Conservation (phyloP, 2,888 invertebrate species). For the Microdon myrmicae region DNA sequence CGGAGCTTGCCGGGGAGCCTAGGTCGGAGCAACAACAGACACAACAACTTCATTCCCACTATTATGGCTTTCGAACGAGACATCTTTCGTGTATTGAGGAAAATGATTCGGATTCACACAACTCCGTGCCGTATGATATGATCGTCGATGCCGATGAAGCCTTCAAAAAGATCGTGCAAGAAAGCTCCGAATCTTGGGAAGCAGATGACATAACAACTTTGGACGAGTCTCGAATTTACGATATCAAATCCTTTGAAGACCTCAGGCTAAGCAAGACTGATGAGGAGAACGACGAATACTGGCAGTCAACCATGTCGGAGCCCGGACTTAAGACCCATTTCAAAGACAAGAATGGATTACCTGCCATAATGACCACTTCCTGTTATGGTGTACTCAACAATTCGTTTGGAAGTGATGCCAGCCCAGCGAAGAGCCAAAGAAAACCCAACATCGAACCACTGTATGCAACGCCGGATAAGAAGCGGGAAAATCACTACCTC, state of each 20-base stretch:
- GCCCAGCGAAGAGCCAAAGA: constrained; percentile 25
- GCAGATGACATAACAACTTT: constrained; percentile 62
- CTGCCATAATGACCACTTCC: constrained; percentile 66
- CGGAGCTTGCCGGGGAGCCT: constrained; percentile 48
- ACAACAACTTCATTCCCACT: constrained; percentile 52
- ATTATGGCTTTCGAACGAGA: constrained; percentile 64
- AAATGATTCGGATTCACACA: constrained; percentile 65
- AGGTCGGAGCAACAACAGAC: constrained; percentile 32
- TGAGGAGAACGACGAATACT: constrained; percentile 56
- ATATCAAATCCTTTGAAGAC: constrained; percentile 62
- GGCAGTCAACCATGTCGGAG: constrained; percentile 58
- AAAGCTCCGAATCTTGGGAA: constrained; percentile 42
- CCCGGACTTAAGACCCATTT: constrained; percentile 44
- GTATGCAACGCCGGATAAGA: constrained; percentile 63
- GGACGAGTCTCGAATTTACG: constrained; percentile 63
- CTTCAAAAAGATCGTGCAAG: constrained; percentile 58
- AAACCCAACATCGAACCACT: constrained; percentile 54
- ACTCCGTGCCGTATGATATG: constrained; percentile 62
- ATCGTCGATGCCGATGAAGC: constrained; percentile 63
- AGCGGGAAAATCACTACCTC: constrained; percentile 59
- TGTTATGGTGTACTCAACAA: constrained; percentile 65
- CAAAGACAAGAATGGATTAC: constrained; percentile 52
- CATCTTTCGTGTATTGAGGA: constrained; percentile 66
- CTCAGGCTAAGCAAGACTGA: constrained; percentile 56
- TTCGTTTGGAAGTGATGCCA: constrained; percentile 58